A percentile compares a stretch with the other conserved stretches of the same genome.
Evolutionary conservation across 2,797 vertebrate genomes (phyloP).

Genomic region (Sebastes baramenuke): DNA sequence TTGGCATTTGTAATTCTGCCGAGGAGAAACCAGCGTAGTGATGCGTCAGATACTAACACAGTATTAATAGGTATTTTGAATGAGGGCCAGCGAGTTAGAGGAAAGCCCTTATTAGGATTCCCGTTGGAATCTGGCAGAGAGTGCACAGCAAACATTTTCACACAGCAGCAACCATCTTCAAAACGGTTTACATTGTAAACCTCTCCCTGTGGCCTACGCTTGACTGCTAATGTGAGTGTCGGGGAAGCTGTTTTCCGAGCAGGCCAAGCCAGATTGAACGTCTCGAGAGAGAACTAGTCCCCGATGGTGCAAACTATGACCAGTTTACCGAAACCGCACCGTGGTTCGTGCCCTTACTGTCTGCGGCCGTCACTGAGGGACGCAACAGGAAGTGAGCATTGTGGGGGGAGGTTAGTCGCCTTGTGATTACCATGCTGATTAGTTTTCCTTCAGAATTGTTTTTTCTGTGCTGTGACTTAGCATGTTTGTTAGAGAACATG

Average conservation of each 20-base stretch:
- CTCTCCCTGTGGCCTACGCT: conserved; percentile 39
- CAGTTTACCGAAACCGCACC: conserved; percentile 53
- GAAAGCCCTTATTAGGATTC: conserved; percentile 39
- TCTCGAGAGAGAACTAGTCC: conserved; percentile 47
- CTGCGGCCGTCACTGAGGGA: conserved; percentile 51
- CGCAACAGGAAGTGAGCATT: conserved; percentile 61
- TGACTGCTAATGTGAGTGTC: conserved; percentile 57
- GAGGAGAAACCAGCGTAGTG: not conserved
- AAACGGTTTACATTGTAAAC: conserved; percentile 55
- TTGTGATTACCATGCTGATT: conserved; percentile 48
- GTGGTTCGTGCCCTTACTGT: conserved; percentile 54
- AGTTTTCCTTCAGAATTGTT: conserved; percentile 18
- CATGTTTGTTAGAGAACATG: not conserved
- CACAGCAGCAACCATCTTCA: conserved; percentile 53
- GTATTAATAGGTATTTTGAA: conserved; percentile 37
- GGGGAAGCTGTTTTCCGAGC: conserved; percentile 53
- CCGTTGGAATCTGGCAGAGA: conserved; percentile 54
- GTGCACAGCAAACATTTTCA: conserved; percentile 58
- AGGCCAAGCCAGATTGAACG: conserved; percentile 45
- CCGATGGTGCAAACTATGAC: conserved; percentile 41
- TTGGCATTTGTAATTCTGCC: not conserved
- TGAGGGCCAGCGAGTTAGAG: conserved; percentile 27
- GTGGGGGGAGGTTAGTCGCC: conserved; percentile 12
- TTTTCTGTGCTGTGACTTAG: not conserved
- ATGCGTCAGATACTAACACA: not conserved